Conservation (phyloP, 2,888 invertebrate genomes). For the Catocala fraxini region DNA sequence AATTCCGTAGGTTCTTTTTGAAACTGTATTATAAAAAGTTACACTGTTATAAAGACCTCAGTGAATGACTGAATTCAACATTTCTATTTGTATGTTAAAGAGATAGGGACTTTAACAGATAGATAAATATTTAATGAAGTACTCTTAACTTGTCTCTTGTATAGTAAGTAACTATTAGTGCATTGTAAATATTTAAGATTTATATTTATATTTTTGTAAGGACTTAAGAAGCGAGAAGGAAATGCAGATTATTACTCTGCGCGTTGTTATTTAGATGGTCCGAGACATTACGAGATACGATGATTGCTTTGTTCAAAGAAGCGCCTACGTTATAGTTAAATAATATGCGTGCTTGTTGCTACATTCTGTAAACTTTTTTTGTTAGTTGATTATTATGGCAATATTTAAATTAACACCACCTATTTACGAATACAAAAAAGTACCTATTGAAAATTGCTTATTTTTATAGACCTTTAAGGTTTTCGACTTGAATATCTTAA, state of each 20-base stretch:
- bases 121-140: conserved; percentile 24
- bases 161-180: conserved; percentile 24
- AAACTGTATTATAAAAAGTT: too few species aligned
- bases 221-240: conserved; percentile 4
- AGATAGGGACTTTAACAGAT: not conserved
- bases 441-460: too few species aligned
- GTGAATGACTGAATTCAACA: not conserved
- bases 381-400: too few species aligned
- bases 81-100: not conserved
- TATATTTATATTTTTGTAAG: conserved; percentile 48
- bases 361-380: too few species aligned
- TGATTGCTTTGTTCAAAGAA: too few species aligned
- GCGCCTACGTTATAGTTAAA: too few species aligned
- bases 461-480: too few species aligned
- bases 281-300: not conserved
- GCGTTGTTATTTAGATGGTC: conserved; percentile 5
- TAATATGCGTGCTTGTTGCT: too few species aligned
- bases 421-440: too few species aligned
- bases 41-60: not conserved
- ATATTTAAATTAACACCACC: too few species aligned
- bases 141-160: conserved; percentile 29
- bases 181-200: conserved; percentile 46
- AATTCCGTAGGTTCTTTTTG: too few species aligned
- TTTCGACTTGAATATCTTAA: too few species aligned
- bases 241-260: not conserved